Evolutionary conservation across 2,888 invertebrate genomes (phyloP).

Genomic region (Tolmerus cingulatus): DNA sequence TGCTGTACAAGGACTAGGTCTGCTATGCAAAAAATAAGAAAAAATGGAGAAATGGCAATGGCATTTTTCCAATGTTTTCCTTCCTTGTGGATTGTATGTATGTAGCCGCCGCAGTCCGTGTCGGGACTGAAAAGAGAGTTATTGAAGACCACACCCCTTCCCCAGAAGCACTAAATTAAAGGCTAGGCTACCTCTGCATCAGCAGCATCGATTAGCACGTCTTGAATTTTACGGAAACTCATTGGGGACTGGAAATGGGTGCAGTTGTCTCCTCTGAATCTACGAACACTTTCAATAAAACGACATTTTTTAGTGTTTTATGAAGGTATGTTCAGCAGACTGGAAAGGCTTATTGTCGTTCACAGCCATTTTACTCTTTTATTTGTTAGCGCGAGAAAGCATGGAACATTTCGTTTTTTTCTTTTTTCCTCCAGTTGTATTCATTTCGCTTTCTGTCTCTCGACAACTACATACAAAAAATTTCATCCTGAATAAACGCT

Average conservation of each 20-base stretch:
- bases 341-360: neutral
- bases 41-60: neutral
- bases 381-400: neutral
- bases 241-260: neutral
- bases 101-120: neutral
- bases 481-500: neutral
- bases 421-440: neutral
- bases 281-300: neutral
- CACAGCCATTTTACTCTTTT: neutral
- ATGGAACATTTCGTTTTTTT: neutral
- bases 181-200: neutral
- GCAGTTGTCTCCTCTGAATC: neutral
- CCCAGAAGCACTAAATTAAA: neutral
- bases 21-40: neutral
- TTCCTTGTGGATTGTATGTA: neutral
- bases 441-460: neutral
- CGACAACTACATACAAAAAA: neutral
- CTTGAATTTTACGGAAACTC: neutral
- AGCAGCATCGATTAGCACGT: neutral
- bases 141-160: neutral
- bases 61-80: neutral
- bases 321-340: neutral
- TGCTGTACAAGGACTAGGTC: neutral
- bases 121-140: neutral
- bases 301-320: neutral